Base-by-base conservation (phyloP, 2,797 vertebrate genomes). In the Sorex maritimensis region DNA sequence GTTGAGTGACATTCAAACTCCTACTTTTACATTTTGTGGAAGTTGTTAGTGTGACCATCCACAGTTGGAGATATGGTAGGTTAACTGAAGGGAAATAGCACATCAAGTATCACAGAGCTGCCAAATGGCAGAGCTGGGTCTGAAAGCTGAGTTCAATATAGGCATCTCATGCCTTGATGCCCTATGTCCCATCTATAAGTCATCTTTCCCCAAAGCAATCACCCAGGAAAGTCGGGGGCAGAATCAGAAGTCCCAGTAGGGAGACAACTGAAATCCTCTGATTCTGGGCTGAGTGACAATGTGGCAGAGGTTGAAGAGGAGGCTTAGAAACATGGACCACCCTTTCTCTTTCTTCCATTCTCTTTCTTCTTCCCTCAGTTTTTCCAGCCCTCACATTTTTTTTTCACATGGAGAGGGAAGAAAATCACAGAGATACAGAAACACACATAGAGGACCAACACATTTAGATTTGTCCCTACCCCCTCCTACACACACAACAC, bases 361-460 rank as follows among this genome's bases (percentile, higher is more conserved):
- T 12, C 52, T 80, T 24, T 90, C 61, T 49, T 41, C 19, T 84
- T 5, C 55, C 19, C 81, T 86, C 58, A 0, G 10, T 72, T 95
- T 89, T 58, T 75, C 77, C 26, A 79, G 26, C 19, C 23, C 9
- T 7, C 68, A 13, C 24, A 26, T 34, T 34, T 34, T 89, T 95
- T 83, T 28, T 95, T 78, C 65, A 72, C 3, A 6, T 11, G 30
- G 46, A 95, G 41, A 80, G 71, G 83, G 94, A 88, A 90, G 78
- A 87, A 86, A 41, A 55, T 67, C 58, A 73, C 68, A 78, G n/a
- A 71, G 5, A 68, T 21, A 77, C 4, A 69, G 23, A 68, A 2
- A 65, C 19, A 81, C 49, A 46, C 84, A 34, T 30, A 14, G 87
- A 49, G 34, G 52, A 88, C 58, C 58, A 61, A 61, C 58, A 61